A percentile compares a stretch with the other conserved stretches of the same genome.
phyloP scores from a whole-genome alignment of 1,140 invertebrate genomes.

The Nephila pilipes region DNA sequence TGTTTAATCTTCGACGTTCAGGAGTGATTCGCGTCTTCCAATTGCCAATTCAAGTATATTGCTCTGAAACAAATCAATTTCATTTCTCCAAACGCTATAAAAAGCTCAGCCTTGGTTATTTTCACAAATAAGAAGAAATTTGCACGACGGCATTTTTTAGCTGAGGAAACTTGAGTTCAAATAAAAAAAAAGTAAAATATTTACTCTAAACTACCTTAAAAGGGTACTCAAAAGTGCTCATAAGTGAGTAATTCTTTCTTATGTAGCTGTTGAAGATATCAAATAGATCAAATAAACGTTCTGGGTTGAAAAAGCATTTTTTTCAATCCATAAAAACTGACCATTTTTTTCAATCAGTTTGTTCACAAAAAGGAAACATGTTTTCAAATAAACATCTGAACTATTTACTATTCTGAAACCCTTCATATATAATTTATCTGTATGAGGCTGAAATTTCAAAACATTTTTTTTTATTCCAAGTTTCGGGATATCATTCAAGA shows the following conservation, averaged over 20 bases:
- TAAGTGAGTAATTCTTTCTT: background rate
- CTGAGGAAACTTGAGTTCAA: background rate
- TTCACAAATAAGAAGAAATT: constrained; percentile 3
- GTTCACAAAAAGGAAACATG: too few species aligned
- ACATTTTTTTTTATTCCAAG: too few species aligned
- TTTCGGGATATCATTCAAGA: too few species aligned
- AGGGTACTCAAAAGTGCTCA: background rate
- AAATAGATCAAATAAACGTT: background rate
- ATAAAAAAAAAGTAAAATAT: background rate
- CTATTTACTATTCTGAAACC: too few species aligned
- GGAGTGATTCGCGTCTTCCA: background rate
- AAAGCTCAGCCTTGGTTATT: background rate
- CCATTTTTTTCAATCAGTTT: too few species aligned
- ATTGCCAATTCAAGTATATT: constrained; percentile 31
- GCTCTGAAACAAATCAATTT: constrained; percentile 33
- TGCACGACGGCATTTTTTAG: background rate
- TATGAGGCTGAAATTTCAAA: too few species aligned
- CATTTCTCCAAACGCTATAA: background rate
- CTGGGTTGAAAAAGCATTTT: background rate
- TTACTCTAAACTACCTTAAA: background rate
- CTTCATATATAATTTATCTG: too few species aligned
- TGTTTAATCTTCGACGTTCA: background rate
- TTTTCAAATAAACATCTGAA: too few species aligned
- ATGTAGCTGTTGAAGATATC: background rate
- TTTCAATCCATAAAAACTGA: too few species aligned